A percentile compares a stretch with the other conserved stretches of the same genome.
Conservation (phyloP, 2,797 vertebrate species). For the Microtus californicus region DNA sequence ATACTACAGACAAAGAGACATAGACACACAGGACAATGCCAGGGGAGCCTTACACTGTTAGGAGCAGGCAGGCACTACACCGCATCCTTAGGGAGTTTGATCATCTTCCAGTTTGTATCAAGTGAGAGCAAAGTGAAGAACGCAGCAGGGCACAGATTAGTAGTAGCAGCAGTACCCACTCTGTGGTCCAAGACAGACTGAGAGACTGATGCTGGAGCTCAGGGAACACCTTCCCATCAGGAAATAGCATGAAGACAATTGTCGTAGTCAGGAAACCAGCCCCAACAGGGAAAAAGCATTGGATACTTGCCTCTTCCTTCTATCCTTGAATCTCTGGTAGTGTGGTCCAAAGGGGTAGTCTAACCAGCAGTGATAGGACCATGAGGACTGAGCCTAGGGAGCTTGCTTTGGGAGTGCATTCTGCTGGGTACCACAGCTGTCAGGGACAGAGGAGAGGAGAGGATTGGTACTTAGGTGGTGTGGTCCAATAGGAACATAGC, state of each 20-base stretch:
- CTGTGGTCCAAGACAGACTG: neutral
- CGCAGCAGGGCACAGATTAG: neutral
- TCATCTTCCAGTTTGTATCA: neutral
- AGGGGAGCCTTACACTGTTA: neutral
- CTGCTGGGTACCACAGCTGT: neutral
- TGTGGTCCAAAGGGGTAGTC: neutral
- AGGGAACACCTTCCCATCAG: neutral
- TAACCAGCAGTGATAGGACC: neutral
- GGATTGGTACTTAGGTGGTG: neutral
- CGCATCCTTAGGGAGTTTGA: no score
- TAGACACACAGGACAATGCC: neutral
- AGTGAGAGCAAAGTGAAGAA: neutral
- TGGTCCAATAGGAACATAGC: no score
- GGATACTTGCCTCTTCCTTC: neutral
- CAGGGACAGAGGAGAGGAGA: no score
- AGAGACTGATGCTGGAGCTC: neutral
- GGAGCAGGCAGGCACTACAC: no score
- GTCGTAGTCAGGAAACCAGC: neutral
- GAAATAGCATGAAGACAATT: neutral
- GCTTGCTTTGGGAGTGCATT: no score
- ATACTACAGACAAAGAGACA: neutral
- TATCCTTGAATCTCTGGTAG: no score
- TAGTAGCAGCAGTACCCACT: neutral
- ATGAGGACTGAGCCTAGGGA: fast-evolving
- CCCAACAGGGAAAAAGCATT: neutral